phyloP scores from a whole-genome alignment of 2,113 vertebrate genomes.

The Campylorhamphus procurvoides region DNA sequence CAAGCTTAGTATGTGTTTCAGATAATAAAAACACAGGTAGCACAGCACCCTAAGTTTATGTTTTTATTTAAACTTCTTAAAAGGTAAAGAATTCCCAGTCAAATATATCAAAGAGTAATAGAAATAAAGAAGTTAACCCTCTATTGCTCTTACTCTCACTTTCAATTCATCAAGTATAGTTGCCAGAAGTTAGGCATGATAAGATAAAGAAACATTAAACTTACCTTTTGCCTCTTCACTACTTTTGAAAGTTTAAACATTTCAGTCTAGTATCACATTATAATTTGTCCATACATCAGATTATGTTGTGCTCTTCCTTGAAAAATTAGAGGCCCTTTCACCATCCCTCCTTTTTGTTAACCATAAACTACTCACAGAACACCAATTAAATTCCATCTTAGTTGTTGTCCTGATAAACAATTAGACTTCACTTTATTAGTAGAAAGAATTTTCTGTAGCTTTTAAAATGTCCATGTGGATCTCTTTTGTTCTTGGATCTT shows the following conservation, averaged over 20 bases:
- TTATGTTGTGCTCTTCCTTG: background rate
- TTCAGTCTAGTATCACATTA: background rate
- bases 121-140: background rate
- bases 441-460: background rate
- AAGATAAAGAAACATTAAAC: background rate
- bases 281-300: background rate
- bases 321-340: background rate
- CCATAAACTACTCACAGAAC: background rate
- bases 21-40: background rate
- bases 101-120: background rate
- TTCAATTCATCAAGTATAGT: background rate
- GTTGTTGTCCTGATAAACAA: background rate
- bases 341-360: background rate
- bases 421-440: background rate
- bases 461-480: background rate
- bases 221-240: background rate
- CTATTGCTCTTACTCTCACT: background rate
- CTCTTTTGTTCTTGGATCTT: background rate
- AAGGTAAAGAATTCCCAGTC: background rate
- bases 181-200: background rate
- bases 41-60: background rate
- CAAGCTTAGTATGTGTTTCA: background rate
- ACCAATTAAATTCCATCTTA: background rate
- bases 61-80: background rate
- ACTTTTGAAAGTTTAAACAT: background rate